These are phyloP conservation scores for Strigamia transsilvanica DNA, from an alignment of 2,888 invertebrate species.

Conservation along the genomic window DNA sequence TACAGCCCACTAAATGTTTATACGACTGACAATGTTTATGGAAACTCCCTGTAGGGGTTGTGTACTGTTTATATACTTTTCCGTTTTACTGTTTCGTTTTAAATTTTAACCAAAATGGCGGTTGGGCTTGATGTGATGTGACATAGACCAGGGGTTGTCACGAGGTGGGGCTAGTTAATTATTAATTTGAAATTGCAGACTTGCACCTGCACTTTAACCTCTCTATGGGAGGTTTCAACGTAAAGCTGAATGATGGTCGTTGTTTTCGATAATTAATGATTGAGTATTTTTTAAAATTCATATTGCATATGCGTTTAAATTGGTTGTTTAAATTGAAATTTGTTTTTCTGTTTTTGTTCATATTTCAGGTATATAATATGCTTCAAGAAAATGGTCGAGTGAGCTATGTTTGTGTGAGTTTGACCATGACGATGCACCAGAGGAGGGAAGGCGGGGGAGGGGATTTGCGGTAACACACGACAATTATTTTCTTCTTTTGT, in stretches of 20 bases:
- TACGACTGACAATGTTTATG: constrained; percentile 36
- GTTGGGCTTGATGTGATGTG: background rate
- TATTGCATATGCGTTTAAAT: background rate
- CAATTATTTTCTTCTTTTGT: too few relatives aligned
- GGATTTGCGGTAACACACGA: too few relatives aligned
- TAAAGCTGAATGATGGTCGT: constrained; percentile 1
- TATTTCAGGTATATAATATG: too few relatives aligned
- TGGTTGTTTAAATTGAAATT: background rate
- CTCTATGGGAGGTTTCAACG: background rate
- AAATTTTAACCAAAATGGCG: background rate
- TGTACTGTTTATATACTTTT: background rate
- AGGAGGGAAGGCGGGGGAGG: too few relatives aligned
- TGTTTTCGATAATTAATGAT: background rate
- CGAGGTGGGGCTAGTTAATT: constrained; percentile 35
- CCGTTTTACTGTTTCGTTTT: background rate
- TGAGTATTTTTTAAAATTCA: background rate
- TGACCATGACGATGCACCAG: too few relatives aligned
- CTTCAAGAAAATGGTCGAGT: too few relatives aligned
- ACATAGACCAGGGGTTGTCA: constrained; percentile 30
- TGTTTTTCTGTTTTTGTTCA: too few relatives aligned
- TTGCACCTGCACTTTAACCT: constrained; percentile 22
- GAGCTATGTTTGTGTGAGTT: too few relatives aligned
- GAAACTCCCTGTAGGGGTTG: background rate
- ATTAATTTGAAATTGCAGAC: constrained; percentile 30
- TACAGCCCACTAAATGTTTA: constrained; percentile 46